phyloP scores from a whole-genome alignment of 37 sponge, comb jelly and placozoan genomes.

The Agelas oroides region DNA sequence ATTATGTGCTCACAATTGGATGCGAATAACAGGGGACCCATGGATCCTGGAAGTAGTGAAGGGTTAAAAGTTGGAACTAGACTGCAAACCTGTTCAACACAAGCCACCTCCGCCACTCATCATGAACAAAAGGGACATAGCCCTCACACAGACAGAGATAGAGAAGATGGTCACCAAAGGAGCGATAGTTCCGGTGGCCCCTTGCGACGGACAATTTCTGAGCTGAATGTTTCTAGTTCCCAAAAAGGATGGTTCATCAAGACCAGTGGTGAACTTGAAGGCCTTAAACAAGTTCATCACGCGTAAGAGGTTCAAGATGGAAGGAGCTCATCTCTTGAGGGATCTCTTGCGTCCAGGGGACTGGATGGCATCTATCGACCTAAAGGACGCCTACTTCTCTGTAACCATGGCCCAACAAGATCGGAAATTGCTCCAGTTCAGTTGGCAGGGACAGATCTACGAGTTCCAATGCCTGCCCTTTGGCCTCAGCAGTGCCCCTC shows the following conservation, averaged over 20 bases:
- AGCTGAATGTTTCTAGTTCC: no score
- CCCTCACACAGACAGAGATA: no score
- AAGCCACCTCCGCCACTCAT: no score
- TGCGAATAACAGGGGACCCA: background rate
- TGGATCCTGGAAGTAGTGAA: constrained; percentile 3
- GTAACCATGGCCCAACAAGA: constrained; percentile 14
- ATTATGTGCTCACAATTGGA: constrained; percentile 10
- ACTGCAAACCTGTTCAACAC: background rate
- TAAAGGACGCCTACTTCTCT: background rate
- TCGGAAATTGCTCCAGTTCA: constrained; percentile 21
- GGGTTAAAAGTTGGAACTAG: constrained; percentile 21
- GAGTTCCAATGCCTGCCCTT: constrained; percentile 40
- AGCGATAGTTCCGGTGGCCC: no score
- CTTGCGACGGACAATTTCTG: no score
- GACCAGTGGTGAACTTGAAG: no score
- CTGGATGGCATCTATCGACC: no score
- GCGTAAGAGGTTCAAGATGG: no score
- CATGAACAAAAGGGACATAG: no score
- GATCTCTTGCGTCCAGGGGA: constrained; percentile 8
- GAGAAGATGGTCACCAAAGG: no score
- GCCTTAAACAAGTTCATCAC: no score
- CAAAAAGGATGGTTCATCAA: no score
- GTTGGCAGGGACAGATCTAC: background rate
- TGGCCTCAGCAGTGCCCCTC: constrained; percentile 25
- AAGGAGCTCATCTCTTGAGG: constrained; percentile 8